Evolutionary conservation across 2,797 vertebrate species (phyloP), one percentile per base, ranked within the genome.

Genomic region (Sciurus carolinensis): DNA sequence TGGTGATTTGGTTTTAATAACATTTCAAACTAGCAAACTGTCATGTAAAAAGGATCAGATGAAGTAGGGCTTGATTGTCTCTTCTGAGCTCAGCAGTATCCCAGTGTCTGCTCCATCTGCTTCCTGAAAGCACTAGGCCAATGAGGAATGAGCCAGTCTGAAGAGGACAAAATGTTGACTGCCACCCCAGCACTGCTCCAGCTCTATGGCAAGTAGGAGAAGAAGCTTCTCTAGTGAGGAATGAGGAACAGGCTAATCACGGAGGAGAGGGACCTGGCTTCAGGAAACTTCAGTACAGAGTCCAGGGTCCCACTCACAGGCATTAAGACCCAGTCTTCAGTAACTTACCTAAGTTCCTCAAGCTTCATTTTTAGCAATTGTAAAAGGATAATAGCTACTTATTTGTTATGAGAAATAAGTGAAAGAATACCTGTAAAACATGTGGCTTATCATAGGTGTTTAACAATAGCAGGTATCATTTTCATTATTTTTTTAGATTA

Each of bases 81-180:
- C 62, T 76, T 93, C 52, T 83, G 91, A 97, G 95, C 94, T 72
- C 72, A 1, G 94, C 94, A 59, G 87, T 69, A 81, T 90, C 57
- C 91, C 80, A 42, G 39, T 1, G 62, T 69, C 47, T 59, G 91
- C 47, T 96, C 97, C 97, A 97, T 97, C 97, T 98, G 97, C 79
- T 96, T 87, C 83, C 91, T 90, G 30, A 36, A 79, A 97, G 77
- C 22, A 62, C 26, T 6, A 44, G 81, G 84, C 94, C 94, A 85
- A 64, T 89, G 90, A 84, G 81, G 52, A 97, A 91, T 30, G 67
- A 79, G 91, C 89, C 81, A 67, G 20, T 88, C 59, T 80, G 62
- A 90, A 59, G 47, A 76, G 66, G 57, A 79, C 91, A 95, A 71
- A 85, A 67, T 47, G 80, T 39, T 79, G 73, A 75, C 79, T 59